Conservation (phyloP, 2,113 vertebrate species). For the Solenodon paradoxus region DNA sequence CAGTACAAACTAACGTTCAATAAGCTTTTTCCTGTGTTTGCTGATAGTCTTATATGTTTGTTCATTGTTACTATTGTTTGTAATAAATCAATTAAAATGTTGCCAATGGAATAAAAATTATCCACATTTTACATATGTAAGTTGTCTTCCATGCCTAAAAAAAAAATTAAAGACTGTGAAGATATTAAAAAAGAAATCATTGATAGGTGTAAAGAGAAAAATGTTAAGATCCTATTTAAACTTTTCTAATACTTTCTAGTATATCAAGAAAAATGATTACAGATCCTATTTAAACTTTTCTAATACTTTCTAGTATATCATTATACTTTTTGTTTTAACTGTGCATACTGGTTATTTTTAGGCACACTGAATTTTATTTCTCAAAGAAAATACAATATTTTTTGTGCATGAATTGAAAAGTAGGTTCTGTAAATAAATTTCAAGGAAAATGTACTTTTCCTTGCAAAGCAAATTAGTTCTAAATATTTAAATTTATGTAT, state of each 20-base stretch:
- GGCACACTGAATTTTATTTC: background rate
- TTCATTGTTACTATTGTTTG: background rate
- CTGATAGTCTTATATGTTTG: background rate
- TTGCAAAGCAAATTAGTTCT: background rate
- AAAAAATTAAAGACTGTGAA: background rate
- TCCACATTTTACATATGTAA: background rate
- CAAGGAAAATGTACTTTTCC: background rate
- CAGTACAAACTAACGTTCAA: background rate
- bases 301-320: background rate
- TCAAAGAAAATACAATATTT: background rate
- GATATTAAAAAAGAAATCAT: background rate
- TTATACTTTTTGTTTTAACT: background rate
- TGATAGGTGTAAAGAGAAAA: background rate
- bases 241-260: background rate
- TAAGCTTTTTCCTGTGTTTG: background rate
- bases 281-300: background rate
- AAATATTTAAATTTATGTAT: background rate
- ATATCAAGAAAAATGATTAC: background rate
- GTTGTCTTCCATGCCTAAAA: background rate
- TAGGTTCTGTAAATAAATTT: background rate
- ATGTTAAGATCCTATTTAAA: background rate
- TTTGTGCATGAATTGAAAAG: background rate
- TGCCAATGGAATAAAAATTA: background rate
- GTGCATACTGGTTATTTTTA: background rate
- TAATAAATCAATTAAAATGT: background rate